Conservation (phyloP, 2,113 vertebrate genomes). For the Micronisus gabar region DNA sequence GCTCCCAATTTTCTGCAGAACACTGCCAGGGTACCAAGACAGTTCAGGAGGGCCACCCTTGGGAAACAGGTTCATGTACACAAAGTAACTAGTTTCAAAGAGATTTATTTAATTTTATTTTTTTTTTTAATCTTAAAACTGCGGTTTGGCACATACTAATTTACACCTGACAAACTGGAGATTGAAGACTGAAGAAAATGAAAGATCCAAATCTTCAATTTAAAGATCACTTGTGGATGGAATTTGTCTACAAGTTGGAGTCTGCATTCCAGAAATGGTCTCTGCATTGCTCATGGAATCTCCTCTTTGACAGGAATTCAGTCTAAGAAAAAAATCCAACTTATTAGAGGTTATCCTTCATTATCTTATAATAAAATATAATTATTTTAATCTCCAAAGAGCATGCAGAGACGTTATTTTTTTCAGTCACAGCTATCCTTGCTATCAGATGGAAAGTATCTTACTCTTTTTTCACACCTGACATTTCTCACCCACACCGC, state of each 20-base stretch:
- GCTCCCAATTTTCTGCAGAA: neutral
- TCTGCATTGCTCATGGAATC: neutral
- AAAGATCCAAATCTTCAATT: neutral
- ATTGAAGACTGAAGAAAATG: neutral
- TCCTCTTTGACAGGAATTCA: neutral
- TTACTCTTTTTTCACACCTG: neutral
- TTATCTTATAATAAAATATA: neutral
- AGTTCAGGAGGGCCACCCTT: neutral
- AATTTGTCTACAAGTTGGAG: neutral
- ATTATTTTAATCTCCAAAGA: neutral
- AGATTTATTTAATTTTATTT: neutral
- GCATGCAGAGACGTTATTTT: neutral
- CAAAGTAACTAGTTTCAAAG: neutral
- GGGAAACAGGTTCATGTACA: neutral
- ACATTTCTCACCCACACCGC: neutral
- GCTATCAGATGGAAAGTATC: neutral
- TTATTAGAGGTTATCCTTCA: neutral
- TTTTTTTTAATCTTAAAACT: too few species aligned
- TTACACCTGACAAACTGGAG: neutral
- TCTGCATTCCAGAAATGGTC: neutral
- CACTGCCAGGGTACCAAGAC: neutral
- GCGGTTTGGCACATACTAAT: neutral
- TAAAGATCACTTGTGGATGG: neutral
- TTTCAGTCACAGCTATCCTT: neutral
- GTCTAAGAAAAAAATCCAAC: neutral